Evolutionary conservation across 2,113 vertebrate species (phyloP).

Genomic region (Procapra przewalskii): DNA sequence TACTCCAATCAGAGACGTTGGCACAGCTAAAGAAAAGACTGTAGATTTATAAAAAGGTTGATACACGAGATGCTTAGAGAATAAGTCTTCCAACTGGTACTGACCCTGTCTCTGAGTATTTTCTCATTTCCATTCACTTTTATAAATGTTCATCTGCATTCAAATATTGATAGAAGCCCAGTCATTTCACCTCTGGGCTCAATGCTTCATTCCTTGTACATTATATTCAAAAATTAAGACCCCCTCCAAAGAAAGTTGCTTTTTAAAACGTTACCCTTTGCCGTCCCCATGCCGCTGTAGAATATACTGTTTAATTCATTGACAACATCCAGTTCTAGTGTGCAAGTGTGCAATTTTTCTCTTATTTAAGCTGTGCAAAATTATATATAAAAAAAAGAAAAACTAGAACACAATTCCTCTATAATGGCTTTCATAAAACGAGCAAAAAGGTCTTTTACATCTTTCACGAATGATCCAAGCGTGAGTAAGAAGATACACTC

Average conservation of each 20-base stretch:
- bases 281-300: neutral
- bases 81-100: neutral
- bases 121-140: neutral
- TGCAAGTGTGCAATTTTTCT: neutral
- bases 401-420: neutral
- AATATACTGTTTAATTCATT: neutral
- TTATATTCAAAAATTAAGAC: neutral
- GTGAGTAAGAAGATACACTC: too few species aligned
- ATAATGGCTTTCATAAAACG: neutral
- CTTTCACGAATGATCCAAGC: neutral
- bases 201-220: neutral
- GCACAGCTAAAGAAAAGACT: neutral
- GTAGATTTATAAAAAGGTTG: neutral
- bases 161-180: neutral
- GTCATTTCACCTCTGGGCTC: neutral
- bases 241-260: neutral
- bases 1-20: neutral
- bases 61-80: neutral
- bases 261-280: neutral
- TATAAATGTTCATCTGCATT: neutral
- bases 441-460: neutral
- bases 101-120: neutral
- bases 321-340: neutral
- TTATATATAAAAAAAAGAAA: neutral
- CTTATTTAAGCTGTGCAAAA: neutral